Evolutionary conservation across 2,113 vertebrate genomes (phyloP).

Genomic region (mouse (Mus musculus)): GRCm39 chr3:122524001-122524500

Average conservation of each 20-base stretch:
- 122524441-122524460: background rate
- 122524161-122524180: background rate
- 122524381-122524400: background rate
- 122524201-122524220: background rate
- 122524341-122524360: background rate
- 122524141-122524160: background rate
- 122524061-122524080: background rate
- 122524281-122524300: constrained; percentile 89
- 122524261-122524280: constrained; percentile 63
- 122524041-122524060: constrained; percentile 1
- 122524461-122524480: background rate
- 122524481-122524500: background rate
- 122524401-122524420: background rate
- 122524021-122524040: background rate
- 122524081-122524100: background rate
- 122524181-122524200: background rate
- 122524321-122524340: background rate
- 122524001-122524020: constrained; percentile 20
- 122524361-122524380: background rate
- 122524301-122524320: constrained; percentile 83
- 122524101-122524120: constrained; percentile 57
- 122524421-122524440: background rate
- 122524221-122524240: background rate
- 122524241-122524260: background rate
- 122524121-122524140: constrained; percentile 37